Base-by-base conservation (phyloP, 37 sponge, comb jelly and placozoan species). In the Oopsacas minuta region DNA sequence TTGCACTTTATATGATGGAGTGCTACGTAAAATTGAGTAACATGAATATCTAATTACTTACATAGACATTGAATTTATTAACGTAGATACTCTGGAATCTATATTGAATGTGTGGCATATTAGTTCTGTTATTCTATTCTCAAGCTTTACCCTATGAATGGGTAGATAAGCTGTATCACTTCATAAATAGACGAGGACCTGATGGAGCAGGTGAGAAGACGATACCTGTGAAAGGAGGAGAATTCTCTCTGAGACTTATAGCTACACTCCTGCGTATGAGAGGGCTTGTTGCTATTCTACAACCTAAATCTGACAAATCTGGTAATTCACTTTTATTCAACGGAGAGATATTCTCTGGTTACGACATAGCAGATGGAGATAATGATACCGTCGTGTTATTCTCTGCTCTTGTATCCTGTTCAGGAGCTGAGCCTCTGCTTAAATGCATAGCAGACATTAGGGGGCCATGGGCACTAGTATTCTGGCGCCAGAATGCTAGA, bases 401-500 rank as follows among this genome's bases (percentile, higher is more conserved):
- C 28, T 35, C 90, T 8, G 86, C 36, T 30, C 52, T 95, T 69
- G 12, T 35, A 0, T 32, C 37, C 0, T 37, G 85, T n/a, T 22
- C 38, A 0, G 51, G 0, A 25, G 85, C 69, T 20, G 81, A 51
- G 36, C 83, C 52, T 12, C 10, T 95, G 1, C 69, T 93, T 22
- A 22, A 35, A 5, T 32, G 49, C 23, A 37, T 95, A 22, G 38
- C 87, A 20, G 81, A 23, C 20, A 86, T 95, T n/a, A 86, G 87
- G 37, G 96, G 96, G 0, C 96, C 96, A 1, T 95, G 94, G 93
- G 92, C 96, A 15, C 85, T 93, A 38, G 86, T 91, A 0, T 95
- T 85, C 83, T 93, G 88, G 89, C 91, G 39, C 3, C 10, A 49
- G 81, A 34, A 83, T 34, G 34, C 23, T 5, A 37, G 36, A 17